A percentile compares a stretch with the other conserved stretches of the same genome.
These are phyloP conservation scores for Cataglyphis cursor DNA, from an alignment of 2,888 invertebrate species.

Conservation along the genomic window DNA sequence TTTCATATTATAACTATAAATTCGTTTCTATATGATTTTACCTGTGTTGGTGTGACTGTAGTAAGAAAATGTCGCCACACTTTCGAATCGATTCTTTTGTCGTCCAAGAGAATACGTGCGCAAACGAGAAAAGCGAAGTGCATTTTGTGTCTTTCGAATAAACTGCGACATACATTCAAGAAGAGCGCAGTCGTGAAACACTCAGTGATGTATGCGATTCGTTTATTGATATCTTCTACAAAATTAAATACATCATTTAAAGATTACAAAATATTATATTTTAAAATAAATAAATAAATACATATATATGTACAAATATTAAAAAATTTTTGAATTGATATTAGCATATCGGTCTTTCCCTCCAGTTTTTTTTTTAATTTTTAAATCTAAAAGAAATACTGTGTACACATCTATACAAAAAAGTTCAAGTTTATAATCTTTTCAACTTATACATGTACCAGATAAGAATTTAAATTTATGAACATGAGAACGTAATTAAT, in stretches of 20 bases:
- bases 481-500: neutral
- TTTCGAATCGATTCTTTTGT: slow-evolving; percentile 88
- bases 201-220: slow-evolving; percentile 93
- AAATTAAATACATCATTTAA: slow-evolving; percentile 50
- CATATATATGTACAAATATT: neutral
- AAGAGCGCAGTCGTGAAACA: slow-evolving; percentile 94
- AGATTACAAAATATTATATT: neutral
- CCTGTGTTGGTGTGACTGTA: slow-evolving; percentile 80
- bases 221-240: slow-evolving; percentile 90
- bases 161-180: slow-evolving; percentile 94
- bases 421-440: neutral
- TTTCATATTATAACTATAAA: neutral
- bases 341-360: neutral
- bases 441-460: neutral
- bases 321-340: neutral
- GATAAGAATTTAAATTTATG: neutral
- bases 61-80: slow-evolving; percentile 91
- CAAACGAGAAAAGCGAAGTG: slow-evolving; percentile 93
- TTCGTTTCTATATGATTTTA: slow-evolving; percentile 75
- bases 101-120: slow-evolving; percentile 90
- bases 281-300: neutral
- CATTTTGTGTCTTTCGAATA: slow-evolving; percentile 96
- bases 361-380: neutral
- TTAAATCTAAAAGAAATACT: neutral
- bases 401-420: neutral